Evolutionary conservation across 2,888 invertebrate species (phyloP).

Genomic region (Clivina fossor): DNA sequence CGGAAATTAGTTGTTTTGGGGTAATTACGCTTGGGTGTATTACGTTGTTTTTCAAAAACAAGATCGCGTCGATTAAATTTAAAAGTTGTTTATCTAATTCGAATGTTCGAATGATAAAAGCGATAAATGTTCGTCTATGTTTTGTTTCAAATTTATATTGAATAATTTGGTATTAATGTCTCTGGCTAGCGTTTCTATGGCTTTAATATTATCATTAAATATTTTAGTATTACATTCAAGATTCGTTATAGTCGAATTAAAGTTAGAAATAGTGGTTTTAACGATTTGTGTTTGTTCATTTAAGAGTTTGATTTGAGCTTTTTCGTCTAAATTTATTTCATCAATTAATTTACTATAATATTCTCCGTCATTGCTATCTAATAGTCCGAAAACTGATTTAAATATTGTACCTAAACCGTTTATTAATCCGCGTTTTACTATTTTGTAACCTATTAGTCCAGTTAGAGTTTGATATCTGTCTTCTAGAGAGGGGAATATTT

Average conservation of each 20-base stretch:
- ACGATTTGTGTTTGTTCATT: slow-evolving; percentile 35
- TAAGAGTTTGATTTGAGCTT: slow-evolving; percentile 20
- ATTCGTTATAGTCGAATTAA: slow-evolving; percentile 29
- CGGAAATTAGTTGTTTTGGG: not conserved
- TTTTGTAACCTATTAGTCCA: slow-evolving; percentile 1
- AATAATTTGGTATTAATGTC: slow-evolving; percentile 8
- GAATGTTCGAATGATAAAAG: not conserved
- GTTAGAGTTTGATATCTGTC: slow-evolving; percentile 5
- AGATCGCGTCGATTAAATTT: slow-evolving; percentile 9
- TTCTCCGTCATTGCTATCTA: not conserved
- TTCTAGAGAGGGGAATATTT: not conserved
- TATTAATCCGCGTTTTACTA: slow-evolving; percentile 31
- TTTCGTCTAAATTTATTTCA: slow-evolving; percentile 20
- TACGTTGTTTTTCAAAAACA: slow-evolving; percentile 19
- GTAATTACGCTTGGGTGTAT: slow-evolving; percentile 39
- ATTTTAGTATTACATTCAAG: slow-evolving; percentile 17
- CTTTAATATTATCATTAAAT: slow-evolving; percentile 27
- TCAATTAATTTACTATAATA: slow-evolving; percentile 11
- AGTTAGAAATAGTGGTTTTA: slow-evolving; percentile 30
- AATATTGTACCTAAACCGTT: slow-evolving; percentile 19
- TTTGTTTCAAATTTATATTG: not conserved
- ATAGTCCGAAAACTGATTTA: not conserved
- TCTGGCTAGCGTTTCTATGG: slow-evolving; percentile 15
- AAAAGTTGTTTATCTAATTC: slow-evolving; percentile 1
- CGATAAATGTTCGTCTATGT: not conserved